Base-by-base conservation (phyloP, 2,797 vertebrate genomes). In the Sebastes reedi region DNA sequence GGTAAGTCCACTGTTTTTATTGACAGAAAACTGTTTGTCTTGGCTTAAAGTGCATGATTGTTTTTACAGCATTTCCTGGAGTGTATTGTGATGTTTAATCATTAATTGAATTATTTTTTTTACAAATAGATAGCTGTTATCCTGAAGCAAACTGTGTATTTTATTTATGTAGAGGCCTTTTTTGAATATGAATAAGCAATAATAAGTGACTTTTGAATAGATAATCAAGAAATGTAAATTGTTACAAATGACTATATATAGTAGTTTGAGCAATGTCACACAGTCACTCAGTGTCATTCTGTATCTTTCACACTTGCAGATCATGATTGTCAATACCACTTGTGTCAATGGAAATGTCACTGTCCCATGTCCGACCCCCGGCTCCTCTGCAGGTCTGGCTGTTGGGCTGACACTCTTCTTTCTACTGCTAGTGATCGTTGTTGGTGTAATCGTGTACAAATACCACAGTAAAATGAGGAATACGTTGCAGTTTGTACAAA, bases 371-470 rank as follows among this genome's bases (percentile, higher is more conserved):
- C 0, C 0, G 0, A 0, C 0, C 3, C 0, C 9, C 1, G 0
- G 2, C 11, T 27, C 32, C 1, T 0, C 9, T 0, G 1, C 32
- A 22, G 92, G 77, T 24, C 81, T 91, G 12, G 59, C 73, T 4
- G 78, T 74, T 13, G 94, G 93, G 8, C 82, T 95, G 25, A 67
- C 90, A 0, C 1, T 94, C 29, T 70, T 92, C 66, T 88, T 94
- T 34, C 27, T 94, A 29, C 14, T 87, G 3, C 24, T 94, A 2
- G 12, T 52, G 27, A 36, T 86, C 1, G 29, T 14, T 12, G 72
- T 55, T 1, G 67, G 34, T 27, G 22, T 78, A 14, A 7, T 88
- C 1, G 3, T 73, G 1, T 94, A 84, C 77, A 91, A 80, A 79
- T 81, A 71, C 66, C 72, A 24, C 2, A 22, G 42, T 16, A 80